A percentile compares a stretch with the other conserved stretches of the same genome.
These are phyloP conservation scores for Hylyphantes graminicola DNA, from an alignment of 1,140 invertebrate species.

Conservation along the genomic window DNA sequence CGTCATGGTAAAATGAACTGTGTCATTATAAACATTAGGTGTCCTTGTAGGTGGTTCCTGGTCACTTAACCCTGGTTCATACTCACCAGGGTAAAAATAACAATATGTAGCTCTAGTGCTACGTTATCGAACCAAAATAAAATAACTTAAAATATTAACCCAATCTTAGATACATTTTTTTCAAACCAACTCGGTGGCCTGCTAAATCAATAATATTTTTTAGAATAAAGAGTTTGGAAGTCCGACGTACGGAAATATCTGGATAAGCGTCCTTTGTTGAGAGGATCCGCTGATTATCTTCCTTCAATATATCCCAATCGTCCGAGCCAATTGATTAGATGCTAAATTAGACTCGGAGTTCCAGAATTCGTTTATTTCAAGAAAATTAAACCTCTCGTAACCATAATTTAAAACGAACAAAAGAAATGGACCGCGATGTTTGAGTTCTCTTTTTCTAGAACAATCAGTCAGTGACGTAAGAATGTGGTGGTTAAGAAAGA, in stretches of 20 bases:
- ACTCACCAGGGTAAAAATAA: too few species aligned
- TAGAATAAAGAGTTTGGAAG: conserved; percentile 15
- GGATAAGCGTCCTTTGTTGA: conserved; percentile 4
- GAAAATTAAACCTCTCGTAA: conserved; percentile 14
- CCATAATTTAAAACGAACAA: conserved; percentile 19
- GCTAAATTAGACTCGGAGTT: conserved; percentile 8
- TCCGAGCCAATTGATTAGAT: conserved; percentile 26
- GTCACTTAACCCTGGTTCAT: too few species aligned
- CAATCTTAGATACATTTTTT: neutral
- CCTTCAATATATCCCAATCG: conserved; percentile 33
- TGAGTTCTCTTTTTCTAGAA: too few species aligned
- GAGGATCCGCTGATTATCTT: neutral
- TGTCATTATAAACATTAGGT: too few species aligned
- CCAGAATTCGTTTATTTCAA: neutral
- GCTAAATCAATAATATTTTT: conserved; percentile 14
- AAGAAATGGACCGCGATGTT: too few species aligned
- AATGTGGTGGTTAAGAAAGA: too few species aligned
- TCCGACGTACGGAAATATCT: conserved; percentile 9
- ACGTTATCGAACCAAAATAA: neutral
- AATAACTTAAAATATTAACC: conserved; percentile 20
- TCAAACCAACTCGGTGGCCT: neutral
- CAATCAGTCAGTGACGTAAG: too few species aligned
- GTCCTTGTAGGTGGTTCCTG: too few species aligned
- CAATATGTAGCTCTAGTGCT: too few species aligned
- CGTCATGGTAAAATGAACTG: too few species aligned